Conservation (phyloP, 2,113 vertebrate genomes). For the Pelodiscus sinensis region DNA sequence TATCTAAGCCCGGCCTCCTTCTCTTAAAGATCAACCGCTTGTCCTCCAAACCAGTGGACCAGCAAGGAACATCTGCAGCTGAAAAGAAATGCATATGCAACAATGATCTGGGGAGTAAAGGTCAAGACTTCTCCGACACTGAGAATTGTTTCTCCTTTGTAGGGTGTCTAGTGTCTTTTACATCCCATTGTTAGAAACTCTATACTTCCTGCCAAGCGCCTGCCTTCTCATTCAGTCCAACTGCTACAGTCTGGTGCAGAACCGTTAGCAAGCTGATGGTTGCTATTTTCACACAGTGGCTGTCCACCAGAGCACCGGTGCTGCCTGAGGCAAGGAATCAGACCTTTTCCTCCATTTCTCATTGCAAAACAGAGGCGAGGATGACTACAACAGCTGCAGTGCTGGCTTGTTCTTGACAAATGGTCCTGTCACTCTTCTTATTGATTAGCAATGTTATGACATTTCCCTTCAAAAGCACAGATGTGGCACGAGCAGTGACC, state of each 20-base stretch:
- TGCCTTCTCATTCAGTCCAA: not conserved
- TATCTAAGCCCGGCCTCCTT: constrained; percentile 26
- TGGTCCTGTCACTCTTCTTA: constrained; percentile 83
- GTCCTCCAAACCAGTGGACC: constrained; percentile 59
- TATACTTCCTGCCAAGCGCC: constrained; percentile 41
- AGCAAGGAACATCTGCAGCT: constrained; percentile 76
- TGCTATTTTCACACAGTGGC: not conserved
- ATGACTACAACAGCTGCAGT: constrained; percentile 79
- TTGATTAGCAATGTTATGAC: constrained; percentile 88
- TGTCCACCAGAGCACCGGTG: not conserved
- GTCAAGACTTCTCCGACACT: constrained; percentile 69
- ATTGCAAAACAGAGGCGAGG: constrained; percentile 48
- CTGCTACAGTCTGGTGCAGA: constrained; percentile 17
- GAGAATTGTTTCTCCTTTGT: constrained; percentile 30
- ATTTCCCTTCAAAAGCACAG: constrained; percentile 87
- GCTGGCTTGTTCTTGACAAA: constrained; percentile 82
- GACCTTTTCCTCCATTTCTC: constrained; percentile 34
- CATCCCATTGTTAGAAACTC: constrained; percentile 29
- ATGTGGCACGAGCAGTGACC: constrained; percentile 76
- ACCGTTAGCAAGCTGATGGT: not conserved
- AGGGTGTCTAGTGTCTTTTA: constrained; percentile 42
- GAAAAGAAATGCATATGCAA: constrained; percentile 65
- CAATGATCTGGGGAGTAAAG: constrained; percentile 54
- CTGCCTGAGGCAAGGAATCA: not conserved
- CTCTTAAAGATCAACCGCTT: constrained; percentile 64